These are phyloP conservation scores for Poecilobothrus nobilitatus DNA, from an alignment of 2,888 invertebrate genomes.

Conservation along the genomic window DNA sequence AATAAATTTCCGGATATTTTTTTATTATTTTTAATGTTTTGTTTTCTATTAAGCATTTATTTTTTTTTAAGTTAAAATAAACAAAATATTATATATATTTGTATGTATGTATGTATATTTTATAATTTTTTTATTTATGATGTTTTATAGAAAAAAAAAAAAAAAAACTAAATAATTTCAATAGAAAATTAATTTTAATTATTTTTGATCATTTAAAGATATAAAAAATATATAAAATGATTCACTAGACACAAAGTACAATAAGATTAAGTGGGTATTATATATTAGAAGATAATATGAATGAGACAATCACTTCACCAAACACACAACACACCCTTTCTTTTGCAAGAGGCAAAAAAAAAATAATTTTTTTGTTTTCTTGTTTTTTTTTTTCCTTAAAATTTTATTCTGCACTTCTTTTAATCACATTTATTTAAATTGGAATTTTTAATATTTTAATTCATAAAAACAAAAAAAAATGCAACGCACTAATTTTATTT, in stretches of 20 bases:
- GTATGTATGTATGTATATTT: not conserved
- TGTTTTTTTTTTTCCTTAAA: not conserved
- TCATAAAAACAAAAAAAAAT: no score
- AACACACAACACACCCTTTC: slow-evolving; percentile 6
- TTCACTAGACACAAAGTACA: not conserved
- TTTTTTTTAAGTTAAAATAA: not conserved
- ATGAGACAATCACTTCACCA: slow-evolving; percentile 1
- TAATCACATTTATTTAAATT: no score
- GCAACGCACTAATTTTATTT: not conserved
- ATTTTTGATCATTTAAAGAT: no score
- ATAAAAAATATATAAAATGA: not conserved
- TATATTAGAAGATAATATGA: not conserved
- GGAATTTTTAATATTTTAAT: no score
- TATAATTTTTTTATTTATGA: not conserved
- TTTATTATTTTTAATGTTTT: not conserved
- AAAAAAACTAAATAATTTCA: no score
- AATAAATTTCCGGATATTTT: not conserved
- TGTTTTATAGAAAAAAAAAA: no score
- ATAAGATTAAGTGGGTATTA: not conserved
- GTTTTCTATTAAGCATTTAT: no score
- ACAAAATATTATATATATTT: not conserved
- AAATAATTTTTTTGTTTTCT: not conserved
- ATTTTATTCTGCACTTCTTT: not conserved
- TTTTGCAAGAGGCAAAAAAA: not conserved
- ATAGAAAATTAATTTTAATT: no score